Percentiles rank a stretch among this genome's conserved stretches.
Evolutionary conservation across 2,113 vertebrate genomes (phyloP).

Genomic region (Zosterops lateralis): DNA sequence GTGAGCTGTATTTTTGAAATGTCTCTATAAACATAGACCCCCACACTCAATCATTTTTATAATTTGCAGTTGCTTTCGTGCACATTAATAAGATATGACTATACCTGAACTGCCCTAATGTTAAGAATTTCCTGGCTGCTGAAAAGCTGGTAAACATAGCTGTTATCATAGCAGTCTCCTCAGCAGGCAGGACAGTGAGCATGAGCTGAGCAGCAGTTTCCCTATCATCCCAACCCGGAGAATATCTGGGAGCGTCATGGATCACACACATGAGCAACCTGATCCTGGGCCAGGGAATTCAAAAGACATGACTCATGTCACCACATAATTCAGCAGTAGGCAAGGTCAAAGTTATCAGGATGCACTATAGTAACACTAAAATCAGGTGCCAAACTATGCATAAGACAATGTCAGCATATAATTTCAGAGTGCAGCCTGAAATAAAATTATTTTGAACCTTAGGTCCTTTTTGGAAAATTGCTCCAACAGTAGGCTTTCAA

Average conservation of each 20-base stretch:
- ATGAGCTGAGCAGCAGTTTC: neutral
- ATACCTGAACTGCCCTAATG: neutral
- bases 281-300: neutral
- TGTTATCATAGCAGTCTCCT: neutral
- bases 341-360: neutral
- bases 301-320: neutral
- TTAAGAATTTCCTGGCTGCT: neutral
- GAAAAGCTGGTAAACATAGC: neutral
- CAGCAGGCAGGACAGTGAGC: rapidly evolving
- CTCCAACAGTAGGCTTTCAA: neutral
- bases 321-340: neutral
- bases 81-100: neutral
- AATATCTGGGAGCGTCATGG: neutral
- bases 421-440: neutral
- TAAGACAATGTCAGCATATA: neutral
- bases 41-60: neutral
- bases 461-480: neutral
- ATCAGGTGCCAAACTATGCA: neutral
- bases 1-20: neutral
- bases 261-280: neutral
- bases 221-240: rapidly evolving
- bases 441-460: neutral
- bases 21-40: neutral
- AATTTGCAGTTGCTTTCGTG: neutral
- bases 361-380: neutral